Evolutionary conservation across 2,888 invertebrate genomes (phyloP), one percentile per base, ranked within the genome.

Genomic region (Xanthia icteritia): DNA sequence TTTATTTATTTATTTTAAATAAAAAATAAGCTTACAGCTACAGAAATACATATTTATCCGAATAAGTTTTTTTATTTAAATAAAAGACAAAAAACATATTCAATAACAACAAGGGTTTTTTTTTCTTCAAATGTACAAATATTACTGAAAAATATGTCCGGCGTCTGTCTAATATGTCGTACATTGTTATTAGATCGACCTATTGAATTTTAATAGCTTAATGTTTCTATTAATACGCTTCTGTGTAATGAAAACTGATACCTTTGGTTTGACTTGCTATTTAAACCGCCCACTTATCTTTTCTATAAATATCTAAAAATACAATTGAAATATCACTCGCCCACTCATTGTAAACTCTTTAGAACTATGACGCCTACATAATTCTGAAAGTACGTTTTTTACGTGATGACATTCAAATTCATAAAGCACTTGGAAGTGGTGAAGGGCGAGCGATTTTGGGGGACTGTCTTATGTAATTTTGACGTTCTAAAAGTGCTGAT

Each of bases 191-290:
- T 2, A 48, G 11, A 56, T 48, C 8, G 4, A 39, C 8, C 15
- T 23, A 9, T 31, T 45, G 1, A 36, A 54, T 67, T 77, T 8
- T 0, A 15, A 63, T 45, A 45, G 36, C 15, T 23, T 17, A 20
- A 54, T 23, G 6, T 36, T 27, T 36, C 17, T 27, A 23, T 51
- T 23, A 23, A 23, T 42, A 56, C 0, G 1, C 23, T 73, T 23
- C 17, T 27, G 11, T 13, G n/a, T 15, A 36, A 45, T n/a, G 4
- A 27, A 17, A 8, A n/a, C 6, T 39, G 17, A 56, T 1, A 23
- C 9, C 4, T 54, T 79, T 17, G 9, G 23, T 51, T 65, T 42
- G 9, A 45, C 20, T 27, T 61, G 39, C n/a, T 74, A 51, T 80
- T 65, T 45, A 31, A 66, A 56, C 27, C 20, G 0, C 36, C 58